Percentiles rank a stretch among this genome's conserved stretches.
Conservation (phyloP, 1,140 invertebrate genomes). For the Megalopta genalis region DNA sequence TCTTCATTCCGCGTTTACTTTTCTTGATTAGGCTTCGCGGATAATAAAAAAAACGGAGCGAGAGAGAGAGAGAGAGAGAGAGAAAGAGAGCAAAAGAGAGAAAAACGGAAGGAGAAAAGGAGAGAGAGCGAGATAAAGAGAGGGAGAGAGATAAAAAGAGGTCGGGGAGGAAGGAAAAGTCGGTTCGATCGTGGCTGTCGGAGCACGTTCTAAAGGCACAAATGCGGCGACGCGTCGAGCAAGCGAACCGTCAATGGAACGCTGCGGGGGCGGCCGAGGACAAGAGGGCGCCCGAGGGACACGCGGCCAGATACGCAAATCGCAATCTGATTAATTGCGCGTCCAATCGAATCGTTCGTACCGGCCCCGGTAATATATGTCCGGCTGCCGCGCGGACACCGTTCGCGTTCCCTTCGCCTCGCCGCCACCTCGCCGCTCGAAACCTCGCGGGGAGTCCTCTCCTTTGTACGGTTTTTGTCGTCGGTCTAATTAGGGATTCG, state of each 20-base stretch:
- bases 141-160: conserved; percentile 20
- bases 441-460: neutral
- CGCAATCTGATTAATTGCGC: conserved; percentile 57
- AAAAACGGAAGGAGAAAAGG: neutral
- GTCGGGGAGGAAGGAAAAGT: conserved; percentile 35
- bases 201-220: conserved; percentile 47
- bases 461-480: conserved; percentile 44
- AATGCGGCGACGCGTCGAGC: conserved; percentile 24
- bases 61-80: too few relatives aligned
- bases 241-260: neutral
- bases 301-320: conserved; percentile 42
- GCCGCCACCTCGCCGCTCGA: too few relatives aligned
- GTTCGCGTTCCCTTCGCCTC: too few relatives aligned
- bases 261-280: neutral
- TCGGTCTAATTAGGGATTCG: conserved; percentile 14
- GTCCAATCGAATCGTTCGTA: conserved; percentile 58
- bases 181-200: conserved; percentile 11
- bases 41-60: conserved; percentile 11
- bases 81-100: conserved; percentile 27
- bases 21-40: conserved; percentile 79
- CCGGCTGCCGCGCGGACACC: neutral
- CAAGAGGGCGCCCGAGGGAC: conserved; percentile 31
- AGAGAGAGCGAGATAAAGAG: too few relatives aligned
- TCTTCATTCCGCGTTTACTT: conserved; percentile 77
- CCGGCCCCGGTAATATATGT: conserved; percentile 40